Evolutionary conservation across 2,888 invertebrate genomes (phyloP).

Genomic region (Epistrophella euchroma): DNA sequence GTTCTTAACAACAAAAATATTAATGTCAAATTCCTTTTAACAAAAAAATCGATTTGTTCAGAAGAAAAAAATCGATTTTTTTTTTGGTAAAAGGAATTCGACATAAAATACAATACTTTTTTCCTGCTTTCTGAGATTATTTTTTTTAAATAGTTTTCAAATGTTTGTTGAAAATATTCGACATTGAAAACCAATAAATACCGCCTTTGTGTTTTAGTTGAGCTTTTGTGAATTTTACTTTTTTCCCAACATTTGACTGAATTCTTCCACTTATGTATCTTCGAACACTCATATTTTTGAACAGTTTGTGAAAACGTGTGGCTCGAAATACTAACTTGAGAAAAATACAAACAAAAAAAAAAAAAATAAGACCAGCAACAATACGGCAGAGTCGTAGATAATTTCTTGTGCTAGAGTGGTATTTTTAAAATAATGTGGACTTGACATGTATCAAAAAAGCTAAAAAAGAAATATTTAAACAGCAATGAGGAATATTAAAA

Average conservation of each 20-base stretch:
- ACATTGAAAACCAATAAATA: conserved; percentile 32
- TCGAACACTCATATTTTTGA: conserved; percentile 54
- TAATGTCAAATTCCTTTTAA: too few relatives aligned
- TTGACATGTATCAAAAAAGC: conserved; percentile 25
- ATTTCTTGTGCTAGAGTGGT: conserved; percentile 27
- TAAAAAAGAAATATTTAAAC: conserved; percentile 20
- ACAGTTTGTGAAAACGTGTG: conserved; percentile 60
- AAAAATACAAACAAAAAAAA: conserved; percentile 41
- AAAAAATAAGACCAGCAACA: conserved; percentile 20
- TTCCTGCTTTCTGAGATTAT: too few relatives aligned
- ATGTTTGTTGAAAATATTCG: conserved; percentile 4
- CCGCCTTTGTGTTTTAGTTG: conserved; percentile 29
- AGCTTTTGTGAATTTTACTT: conserved; percentile 30
- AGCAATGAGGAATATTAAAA: conserved; percentile 44
- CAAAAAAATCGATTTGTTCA: too few relatives aligned
- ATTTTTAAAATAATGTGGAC: conserved; percentile 52
- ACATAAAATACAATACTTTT: too few relatives aligned
- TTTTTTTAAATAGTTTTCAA: not conserved
- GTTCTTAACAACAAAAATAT: too few relatives aligned
- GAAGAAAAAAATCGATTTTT: too few relatives aligned
- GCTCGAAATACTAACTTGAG: conserved; percentile 53
- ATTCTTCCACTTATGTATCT: conserved; percentile 53
- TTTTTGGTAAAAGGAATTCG: too few relatives aligned
- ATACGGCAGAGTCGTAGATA: conserved; percentile 22
- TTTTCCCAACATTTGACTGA: conserved; percentile 37